These are phyloP conservation scores for Celastrina argiolus DNA, from an alignment of 2,888 invertebrate species.

Conservation along the genomic window DNA sequence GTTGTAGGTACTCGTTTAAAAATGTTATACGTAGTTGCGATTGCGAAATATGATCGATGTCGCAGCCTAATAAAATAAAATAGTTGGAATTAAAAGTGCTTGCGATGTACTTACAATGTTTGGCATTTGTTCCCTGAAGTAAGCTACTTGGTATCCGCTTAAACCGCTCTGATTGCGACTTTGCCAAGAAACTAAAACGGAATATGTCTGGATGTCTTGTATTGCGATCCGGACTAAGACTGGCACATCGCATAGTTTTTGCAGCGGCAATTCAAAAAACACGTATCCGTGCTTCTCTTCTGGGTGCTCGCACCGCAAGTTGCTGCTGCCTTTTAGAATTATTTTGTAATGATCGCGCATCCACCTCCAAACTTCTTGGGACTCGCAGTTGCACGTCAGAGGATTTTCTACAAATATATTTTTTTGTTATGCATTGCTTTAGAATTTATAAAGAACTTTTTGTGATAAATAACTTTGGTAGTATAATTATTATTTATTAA, in stretches of 20 bases:
- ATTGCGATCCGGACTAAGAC: constrained; percentile 90
- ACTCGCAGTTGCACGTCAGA: constrained; percentile 91
- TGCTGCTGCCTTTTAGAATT: constrained; percentile 76
- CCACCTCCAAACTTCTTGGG: constrained; percentile 95
- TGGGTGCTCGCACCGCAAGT: constrained; percentile 89
- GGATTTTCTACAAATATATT: constrained; percentile 84
- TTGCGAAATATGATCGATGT: constrained; percentile 42
- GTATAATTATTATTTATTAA: constrained; percentile 26
- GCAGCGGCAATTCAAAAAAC: constrained; percentile 87
- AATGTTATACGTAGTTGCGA: constrained; percentile 36
- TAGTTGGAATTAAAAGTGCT: constrained; percentile 21
- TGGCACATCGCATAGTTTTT: constrained; percentile 90
- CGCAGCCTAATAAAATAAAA: constrained; percentile 16
- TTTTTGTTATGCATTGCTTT: not conserved
- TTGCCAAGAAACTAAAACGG: constrained; percentile 93
- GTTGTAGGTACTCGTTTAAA: constrained; percentile 39
- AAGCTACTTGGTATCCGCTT: constrained; percentile 90
- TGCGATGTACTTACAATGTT: constrained; percentile 68
- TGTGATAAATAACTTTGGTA: not conserved
- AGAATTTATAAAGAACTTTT: not conserved
- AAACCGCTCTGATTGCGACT: constrained; percentile 91
- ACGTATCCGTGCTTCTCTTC: constrained; percentile 85
- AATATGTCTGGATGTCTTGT: constrained; percentile 92
- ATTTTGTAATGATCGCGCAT: constrained; percentile 91
- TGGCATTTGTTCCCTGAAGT: constrained; percentile 80